Evolutionary conservation across 1,140 invertebrate genomes (phyloP).

Genomic region (Drosophila pseudoananassae): DNA sequence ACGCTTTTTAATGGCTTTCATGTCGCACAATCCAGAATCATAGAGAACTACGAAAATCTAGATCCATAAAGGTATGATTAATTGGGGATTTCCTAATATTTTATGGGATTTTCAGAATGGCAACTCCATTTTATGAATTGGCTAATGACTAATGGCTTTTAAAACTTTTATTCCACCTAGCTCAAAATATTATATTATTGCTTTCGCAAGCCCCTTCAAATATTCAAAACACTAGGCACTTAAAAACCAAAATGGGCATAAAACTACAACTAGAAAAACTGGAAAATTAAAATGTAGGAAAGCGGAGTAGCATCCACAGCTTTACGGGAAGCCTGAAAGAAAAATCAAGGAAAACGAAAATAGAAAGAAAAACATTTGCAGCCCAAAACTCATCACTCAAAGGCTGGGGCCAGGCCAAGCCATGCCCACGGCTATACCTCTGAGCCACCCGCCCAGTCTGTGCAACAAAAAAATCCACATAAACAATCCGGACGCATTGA

Average conservation of each 20-base stretch:
- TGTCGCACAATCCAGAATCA: background rate
- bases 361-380: slow-evolving; percentile 43
- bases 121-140: background rate
- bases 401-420: slow-evolving; percentile 17
- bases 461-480: slow-evolving; percentile 45
- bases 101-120: background rate
- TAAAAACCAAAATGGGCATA: slow-evolving; percentile 31
- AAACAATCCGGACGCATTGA: slow-evolving; percentile 52
- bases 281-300: slow-evolving; percentile 47
- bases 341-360: slow-evolving; percentile 23
- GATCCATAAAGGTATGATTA: slow-evolving; percentile 14
- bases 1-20: slow-evolving; percentile 7
- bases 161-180: background rate
- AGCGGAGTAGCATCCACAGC: slow-evolving; percentile 19
- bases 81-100: slow-evolving; percentile 1
- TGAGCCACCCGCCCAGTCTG: slow-evolving; percentile 1
- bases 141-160: background rate
- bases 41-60: slow-evolving; percentile 4
- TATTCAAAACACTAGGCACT: slow-evolving; percentile 11
- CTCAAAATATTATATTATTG: background rate
- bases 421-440: slow-evolving; percentile 15
- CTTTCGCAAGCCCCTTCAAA: background rate
- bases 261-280: slow-evolving; percentile 8
- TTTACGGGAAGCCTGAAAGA: slow-evolving; percentile 11
- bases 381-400: slow-evolving; percentile 72